Percentiles rank a stretch among this genome's conserved stretches.
These are phyloP conservation scores for Cryptomyrus ogoouensis DNA, from an alignment of 2,113 vertebrate genomes.

Conservation along the genomic window DNA sequence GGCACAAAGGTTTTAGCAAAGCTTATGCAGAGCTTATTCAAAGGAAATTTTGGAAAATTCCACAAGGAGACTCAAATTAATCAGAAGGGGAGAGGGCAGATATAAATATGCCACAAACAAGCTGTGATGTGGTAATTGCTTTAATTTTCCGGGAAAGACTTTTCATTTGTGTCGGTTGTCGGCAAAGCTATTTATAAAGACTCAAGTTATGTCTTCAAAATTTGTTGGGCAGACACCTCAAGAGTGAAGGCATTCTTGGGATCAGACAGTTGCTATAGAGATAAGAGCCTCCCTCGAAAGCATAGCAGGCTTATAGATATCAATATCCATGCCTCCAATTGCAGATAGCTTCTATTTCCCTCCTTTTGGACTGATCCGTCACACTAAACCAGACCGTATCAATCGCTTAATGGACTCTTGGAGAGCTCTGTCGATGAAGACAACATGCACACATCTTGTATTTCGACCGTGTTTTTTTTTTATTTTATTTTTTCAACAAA, in stretches of 20 bases:
- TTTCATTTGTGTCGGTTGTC: neutral
- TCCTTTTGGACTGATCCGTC: neutral
- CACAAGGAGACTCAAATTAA: neutral
- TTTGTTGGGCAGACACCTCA: neutral
- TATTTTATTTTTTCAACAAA: neutral
- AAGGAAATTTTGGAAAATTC: neutral
- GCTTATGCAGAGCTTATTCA: neutral
- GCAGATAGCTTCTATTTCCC: neutral
- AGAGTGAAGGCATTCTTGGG: conserved; percentile 9
- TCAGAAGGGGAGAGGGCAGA: neutral
- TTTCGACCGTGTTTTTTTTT: neutral
- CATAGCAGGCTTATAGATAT: neutral
- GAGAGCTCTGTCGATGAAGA: neutral
- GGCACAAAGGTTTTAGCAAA: neutral
- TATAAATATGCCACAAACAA: neutral
- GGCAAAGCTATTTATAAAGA: conserved; percentile 2
- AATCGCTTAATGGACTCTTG: neutral
- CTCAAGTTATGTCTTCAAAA: conserved; percentile 1
- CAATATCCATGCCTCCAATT: neutral
- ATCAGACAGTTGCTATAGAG: conserved; percentile 15
- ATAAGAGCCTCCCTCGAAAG: neutral
- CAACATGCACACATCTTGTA: neutral
- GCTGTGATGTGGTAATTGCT: conserved; percentile 1
- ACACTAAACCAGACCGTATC: neutral
- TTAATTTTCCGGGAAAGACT: neutral